Percentiles rank a stretch among this genome's conserved stretches.
phyloP scores from a whole-genome alignment of 2,797 vertebrate genomes.

The Hipposideros larvatus region DNA sequence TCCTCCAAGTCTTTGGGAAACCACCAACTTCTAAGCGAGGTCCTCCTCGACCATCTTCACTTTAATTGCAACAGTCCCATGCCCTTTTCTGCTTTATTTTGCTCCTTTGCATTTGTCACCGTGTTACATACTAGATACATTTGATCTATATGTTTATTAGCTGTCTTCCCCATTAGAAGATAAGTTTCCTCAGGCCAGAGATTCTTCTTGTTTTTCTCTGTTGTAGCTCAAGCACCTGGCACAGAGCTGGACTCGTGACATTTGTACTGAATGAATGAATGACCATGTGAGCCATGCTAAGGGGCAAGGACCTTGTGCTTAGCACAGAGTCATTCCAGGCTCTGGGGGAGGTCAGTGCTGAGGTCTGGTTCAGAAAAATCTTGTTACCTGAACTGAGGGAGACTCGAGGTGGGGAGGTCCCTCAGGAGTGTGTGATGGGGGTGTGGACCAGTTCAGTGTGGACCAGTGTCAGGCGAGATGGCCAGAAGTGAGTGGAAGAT shows the following conservation, averaged over 20 bases:
- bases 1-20: not conserved
- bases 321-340: not conserved
- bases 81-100: not conserved
- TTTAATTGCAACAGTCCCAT: not conserved
- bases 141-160: not conserved
- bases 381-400: not conserved
- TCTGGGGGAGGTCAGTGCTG: not conserved
- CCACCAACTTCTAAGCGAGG: fast-evolving
- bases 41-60: not conserved
- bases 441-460: too few species aligned
- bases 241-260: not conserved
- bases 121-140: too few species aligned
- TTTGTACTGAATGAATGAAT: not conserved
- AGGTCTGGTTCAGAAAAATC: not conserved
- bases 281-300: not conserved
- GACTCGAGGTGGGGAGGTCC: not conserved
- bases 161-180: not conserved
- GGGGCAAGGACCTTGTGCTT: not conserved
- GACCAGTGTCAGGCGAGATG: not conserved
- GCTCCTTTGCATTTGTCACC: not conserved
- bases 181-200: not conserved
- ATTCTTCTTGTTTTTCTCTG: not conserved
- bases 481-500: not conserved
- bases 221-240: not conserved
- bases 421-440: not conserved